Conservation (phyloP, 92 coral and sea anemone genomes). For the Zoanthus solanderi region DNA sequence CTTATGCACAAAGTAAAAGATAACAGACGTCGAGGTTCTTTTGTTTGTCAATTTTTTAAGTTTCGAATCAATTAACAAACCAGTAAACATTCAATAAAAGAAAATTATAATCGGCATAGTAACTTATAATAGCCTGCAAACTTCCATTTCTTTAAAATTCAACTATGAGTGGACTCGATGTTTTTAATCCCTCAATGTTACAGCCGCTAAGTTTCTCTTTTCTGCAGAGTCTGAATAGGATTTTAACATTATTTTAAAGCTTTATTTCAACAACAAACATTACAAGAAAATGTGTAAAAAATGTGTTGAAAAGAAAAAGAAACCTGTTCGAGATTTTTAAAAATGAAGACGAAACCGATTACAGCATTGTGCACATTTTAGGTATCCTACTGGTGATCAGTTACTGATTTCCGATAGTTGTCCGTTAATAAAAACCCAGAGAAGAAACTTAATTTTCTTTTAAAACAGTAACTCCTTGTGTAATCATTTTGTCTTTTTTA, state of each 20-base stretch:
- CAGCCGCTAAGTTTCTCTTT: background rate
- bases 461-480: background rate
- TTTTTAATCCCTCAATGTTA: background rate
- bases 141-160: background rate
- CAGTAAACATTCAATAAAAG: background rate
- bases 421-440: background rate
- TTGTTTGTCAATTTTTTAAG: background rate
- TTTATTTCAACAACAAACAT: background rate
- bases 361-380: background rate
- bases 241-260: background rate
- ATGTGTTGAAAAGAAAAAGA: background rate
- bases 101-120: background rate
- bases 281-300: too few species aligned
- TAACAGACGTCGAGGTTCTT: background rate
- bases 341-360: too few species aligned
- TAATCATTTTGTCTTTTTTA: background rate
- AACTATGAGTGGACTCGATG: background rate
- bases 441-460: background rate
- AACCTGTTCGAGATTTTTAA: background rate
- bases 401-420: background rate
- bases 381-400: too few species aligned
- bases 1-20: background rate
- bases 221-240: background rate
- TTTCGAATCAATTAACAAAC: background rate
- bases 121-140: background rate